Conservation (phyloP, 2,888 invertebrate genomes). For the Lithophane socia region DNA sequence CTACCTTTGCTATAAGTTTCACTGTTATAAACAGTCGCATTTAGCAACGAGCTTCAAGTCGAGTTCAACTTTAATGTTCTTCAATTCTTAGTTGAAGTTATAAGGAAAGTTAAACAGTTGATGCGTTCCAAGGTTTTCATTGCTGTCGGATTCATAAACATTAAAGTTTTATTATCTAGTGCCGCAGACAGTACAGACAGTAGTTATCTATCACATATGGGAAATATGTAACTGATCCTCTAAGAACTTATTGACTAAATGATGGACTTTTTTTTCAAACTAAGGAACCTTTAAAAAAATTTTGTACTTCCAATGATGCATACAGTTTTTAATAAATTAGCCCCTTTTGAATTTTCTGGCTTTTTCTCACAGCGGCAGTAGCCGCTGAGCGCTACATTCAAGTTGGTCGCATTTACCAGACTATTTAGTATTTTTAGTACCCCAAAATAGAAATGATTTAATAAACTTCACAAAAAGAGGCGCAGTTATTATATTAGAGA, state of each 20-base stretch:
- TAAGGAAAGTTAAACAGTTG: constrained; percentile 29
- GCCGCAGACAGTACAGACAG: not conserved
- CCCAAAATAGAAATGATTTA: not conserved
- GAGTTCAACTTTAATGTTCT: constrained; percentile 24
- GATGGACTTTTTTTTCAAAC: not conserved
- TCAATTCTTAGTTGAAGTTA: constrained; percentile 19
- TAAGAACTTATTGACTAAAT: not conserved
- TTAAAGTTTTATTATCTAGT: not conserved
- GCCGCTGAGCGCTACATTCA: too few relatives aligned
- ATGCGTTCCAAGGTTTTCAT: constrained; percentile 12
- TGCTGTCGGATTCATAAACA: not conserved
- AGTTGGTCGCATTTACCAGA: not conserved
- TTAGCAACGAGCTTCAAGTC: not conserved
- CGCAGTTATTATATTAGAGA: too few relatives aligned
- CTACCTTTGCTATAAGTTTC: not conserved
- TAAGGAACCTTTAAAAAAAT: not conserved
- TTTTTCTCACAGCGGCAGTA: too few relatives aligned
- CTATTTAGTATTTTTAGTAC: not conserved
- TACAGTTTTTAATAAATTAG: too few relatives aligned
- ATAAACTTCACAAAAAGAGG: too few relatives aligned
- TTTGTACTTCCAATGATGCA: not conserved
- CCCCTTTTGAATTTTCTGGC: too few relatives aligned
- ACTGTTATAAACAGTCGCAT: not conserved
- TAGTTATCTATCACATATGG: not conserved
- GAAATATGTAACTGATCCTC: not conserved